These are phyloP conservation scores for Forbesichthys agassizii DNA, from an alignment of 2,113 vertebrate genomes.

Conservation along the genomic window DNA sequence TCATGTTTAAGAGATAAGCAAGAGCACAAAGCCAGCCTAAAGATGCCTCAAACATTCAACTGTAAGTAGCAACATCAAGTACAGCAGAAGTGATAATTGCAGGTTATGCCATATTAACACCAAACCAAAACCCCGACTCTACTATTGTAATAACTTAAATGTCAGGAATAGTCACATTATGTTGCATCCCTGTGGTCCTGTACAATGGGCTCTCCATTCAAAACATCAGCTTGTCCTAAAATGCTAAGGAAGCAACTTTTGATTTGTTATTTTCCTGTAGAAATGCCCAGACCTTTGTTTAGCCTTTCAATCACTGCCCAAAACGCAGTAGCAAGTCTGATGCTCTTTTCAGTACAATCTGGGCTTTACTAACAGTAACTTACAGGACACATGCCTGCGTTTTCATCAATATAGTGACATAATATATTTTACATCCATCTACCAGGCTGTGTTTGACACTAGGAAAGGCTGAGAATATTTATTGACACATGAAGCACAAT, in stretches of 20 bases:
- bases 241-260: conserved; percentile 7
- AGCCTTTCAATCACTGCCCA: conserved; percentile 9
- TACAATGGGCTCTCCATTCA: not conserved
- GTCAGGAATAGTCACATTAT: not conserved
- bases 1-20: conserved; percentile 15
- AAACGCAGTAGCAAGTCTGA: conserved; percentile 26
- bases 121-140: not conserved
- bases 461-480: too few species aligned
- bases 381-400: not conserved
- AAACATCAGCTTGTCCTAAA: not conserved
- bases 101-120: not conserved
- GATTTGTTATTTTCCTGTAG: conserved; percentile 18
- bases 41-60: conserved; percentile 6
- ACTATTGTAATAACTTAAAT: not conserved
- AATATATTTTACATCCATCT: too few species aligned
- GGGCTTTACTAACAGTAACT: conserved; percentile 18
- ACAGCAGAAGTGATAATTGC: not conserved
- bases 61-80: conserved; percentile 3
- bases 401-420: not conserved
- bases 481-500: too few species aligned
- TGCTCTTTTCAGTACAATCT: conserved; percentile 22
- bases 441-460: too few species aligned
- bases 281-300: conserved; percentile 30
- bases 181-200: not conserved
- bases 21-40: conserved; percentile 20